Evolutionary conservation across 1,140 invertebrate species (phyloP).

Genomic region (Heliconius hermathena): DNA sequence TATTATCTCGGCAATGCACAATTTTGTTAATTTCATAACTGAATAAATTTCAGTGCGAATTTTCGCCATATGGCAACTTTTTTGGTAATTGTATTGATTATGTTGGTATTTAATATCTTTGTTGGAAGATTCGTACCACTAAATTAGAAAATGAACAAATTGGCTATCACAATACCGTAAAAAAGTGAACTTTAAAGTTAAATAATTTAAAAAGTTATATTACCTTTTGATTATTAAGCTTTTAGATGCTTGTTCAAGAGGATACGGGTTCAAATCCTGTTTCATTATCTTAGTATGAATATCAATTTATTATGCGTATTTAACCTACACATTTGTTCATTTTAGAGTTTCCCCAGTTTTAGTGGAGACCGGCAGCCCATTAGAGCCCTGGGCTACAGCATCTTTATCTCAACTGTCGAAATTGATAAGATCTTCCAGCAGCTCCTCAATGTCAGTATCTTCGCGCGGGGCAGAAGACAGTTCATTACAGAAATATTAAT

Average conservation of each 20-base stretch:
- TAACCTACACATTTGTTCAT: constrained; percentile 7
- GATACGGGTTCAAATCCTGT: not conserved
- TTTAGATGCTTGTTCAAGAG: not conserved
- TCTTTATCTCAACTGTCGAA: constrained; percentile 62
- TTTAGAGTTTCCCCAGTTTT: constrained; percentile 65
- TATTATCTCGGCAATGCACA: too few species aligned
- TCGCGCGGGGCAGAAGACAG: constrained; percentile 37
- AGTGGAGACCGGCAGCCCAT: constrained; percentile 54
- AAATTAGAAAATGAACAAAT: too few species aligned
- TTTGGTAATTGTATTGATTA: not conserved
- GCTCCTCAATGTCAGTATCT: constrained; percentile 39
- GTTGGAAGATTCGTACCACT: too few species aligned
- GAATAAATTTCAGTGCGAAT: too few species aligned
- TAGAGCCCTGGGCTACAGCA: constrained; percentile 73
- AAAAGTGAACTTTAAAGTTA: too few species aligned
- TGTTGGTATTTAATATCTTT: too few species aligned
- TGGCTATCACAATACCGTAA: too few species aligned
- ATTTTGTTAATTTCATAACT: too few species aligned
- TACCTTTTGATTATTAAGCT: not conserved
- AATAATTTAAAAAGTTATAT: not conserved
- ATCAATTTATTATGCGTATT: not conserved
- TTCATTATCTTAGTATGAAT: not conserved
- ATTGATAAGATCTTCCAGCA: constrained; percentile 63
- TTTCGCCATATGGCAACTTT: not conserved
- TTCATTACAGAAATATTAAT: constrained; percentile 37